Base-by-base conservation (phyloP, 1,140 invertebrate genomes). In the Drosophila ohnishii region DNA sequence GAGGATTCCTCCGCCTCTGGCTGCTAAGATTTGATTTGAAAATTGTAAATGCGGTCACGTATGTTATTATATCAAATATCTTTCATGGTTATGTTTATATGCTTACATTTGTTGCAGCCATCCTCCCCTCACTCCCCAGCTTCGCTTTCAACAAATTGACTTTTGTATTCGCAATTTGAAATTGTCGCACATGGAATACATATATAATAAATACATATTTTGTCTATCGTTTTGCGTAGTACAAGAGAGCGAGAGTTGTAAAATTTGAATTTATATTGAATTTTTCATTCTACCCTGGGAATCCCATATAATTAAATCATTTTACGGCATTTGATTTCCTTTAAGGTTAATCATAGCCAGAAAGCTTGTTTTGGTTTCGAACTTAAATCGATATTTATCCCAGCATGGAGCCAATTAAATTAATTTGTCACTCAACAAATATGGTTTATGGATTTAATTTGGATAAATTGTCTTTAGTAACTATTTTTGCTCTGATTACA, bases 41-140 rank as follows among this genome's bases (percentile, higher is more conserved):
- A 88, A 83, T 87, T 88, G 84, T 87, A 90, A 90, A 90, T 90
- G 89, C 76, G 77, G 87, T 90, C 87, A 90, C 87, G 87, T 90
- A 90, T 90, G 82, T 90, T 90, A 90, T 90, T 90, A 90, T 83
- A 83, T 64, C 82, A 90, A 90, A 90, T 89, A 82, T 88, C 79
- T 88, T 78, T 87, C 80, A 83, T 83, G 75, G 83, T 79, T 87
- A 82, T 86, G 83, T 86, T 87, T 86, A 87, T 86, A 74, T 81
- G 78, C 45, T 58, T 32, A 61, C 79, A 51, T 80, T 65, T 78
- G 81, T 66, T 47, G 55, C 63, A 16, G 40, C 42, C 28, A 39
- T 63, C 48, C 39, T 60, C 57, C 48, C 55, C 28, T 10, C 50
- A 19, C 64, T 32, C 32, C 13, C 2, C 64, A 22, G 19, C 25